Base-by-base conservation (phyloP, 2,113 vertebrate genomes). In the Paradoxurus hermaphroditus region DNA sequence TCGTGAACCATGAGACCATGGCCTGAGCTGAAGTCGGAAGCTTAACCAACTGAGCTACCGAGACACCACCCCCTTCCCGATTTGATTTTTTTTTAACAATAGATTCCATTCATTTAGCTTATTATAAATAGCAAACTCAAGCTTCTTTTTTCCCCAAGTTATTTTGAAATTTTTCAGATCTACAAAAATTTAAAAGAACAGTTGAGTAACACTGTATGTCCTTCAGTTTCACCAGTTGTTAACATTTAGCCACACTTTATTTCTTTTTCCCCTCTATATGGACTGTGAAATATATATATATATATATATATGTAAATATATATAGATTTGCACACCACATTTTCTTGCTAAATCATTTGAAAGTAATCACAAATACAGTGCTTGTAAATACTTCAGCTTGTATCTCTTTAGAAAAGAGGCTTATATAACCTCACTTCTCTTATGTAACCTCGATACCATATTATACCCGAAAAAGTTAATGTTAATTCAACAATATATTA, bases 131-230 rank as follows among this genome's bases (percentile, higher is more conserved):
- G 51, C 62, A 88, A 10, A 10, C 51, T 92, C 44, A 72, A 79
- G 46, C 36, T 87, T 83, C 31, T 83, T 96, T 93, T 85, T 70
- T 89, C 56, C 6, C 41, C 44, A 51, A 41, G 27, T 92, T 84
- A 81, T 92, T 94, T 96, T 96, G 88, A 88, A 96, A 97, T 65
- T n/a, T 73, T 82, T 92, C n/a, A 82, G 34, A 41, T 84, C 51
- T 87, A 87, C 7, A 83, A 83, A 68, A 68, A 88, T 36, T 78
- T 88, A 27, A 79, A 94, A 67, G 49, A 95, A 63, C 23, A 73
- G 1, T 88, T 41, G 34, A 53, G 3, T 85, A 86, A 86, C 11
- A 92, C 14, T 86, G 10, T 53, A 13, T 77, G 65, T 62, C n/a
- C 41, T 89, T 91, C 56, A 63, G 13, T 78, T 91, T 94, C 49